Percentiles rank a stretch among this genome's conserved stretches.
Evolutionary conservation across 2,113 vertebrate species (phyloP).

Genomic region (Stigmatopora nigra): DNA sequence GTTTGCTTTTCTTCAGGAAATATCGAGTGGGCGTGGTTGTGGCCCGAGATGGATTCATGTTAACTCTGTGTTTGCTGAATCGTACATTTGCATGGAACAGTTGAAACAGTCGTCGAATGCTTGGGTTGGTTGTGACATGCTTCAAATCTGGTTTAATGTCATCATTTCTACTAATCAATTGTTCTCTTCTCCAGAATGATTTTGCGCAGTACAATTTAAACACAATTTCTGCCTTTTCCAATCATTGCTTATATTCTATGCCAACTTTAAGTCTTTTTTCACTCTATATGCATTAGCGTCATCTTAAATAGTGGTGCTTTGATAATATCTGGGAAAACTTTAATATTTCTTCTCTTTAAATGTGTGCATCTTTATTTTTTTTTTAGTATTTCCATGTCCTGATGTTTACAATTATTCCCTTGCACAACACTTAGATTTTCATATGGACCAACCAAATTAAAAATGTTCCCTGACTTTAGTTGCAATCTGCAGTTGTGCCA

Average conservation of each 20-base stretch:
- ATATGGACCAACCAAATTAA: neutral
- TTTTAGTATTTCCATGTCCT: neutral
- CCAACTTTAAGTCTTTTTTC: too few relatives aligned
- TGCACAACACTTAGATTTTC: neutral
- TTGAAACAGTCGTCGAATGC: neutral
- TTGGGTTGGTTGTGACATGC: neutral
- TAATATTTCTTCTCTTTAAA: too few relatives aligned
- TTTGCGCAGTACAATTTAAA: too few relatives aligned
- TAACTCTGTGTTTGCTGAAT: neutral
- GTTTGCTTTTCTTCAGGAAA: conserved; percentile 23
- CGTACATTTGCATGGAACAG: neutral
- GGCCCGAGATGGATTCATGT: conserved; percentile 14
- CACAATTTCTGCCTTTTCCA: too few relatives aligned
- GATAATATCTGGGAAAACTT: neutral
- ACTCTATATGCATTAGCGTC: too few relatives aligned
- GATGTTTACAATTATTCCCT: neutral
- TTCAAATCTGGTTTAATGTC: neutral
- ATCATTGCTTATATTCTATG: too few relatives aligned
- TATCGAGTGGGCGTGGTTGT: conserved; percentile 29
- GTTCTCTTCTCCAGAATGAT: neutral
- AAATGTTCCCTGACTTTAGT: neutral
- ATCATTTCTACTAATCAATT: neutral
- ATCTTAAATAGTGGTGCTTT: neutral
- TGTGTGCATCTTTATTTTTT: neutral
- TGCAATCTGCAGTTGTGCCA: neutral